Evolutionary conservation across 2,888 invertebrate species (phyloP).

Genomic region (Synanthedon vespiformis): DNA sequence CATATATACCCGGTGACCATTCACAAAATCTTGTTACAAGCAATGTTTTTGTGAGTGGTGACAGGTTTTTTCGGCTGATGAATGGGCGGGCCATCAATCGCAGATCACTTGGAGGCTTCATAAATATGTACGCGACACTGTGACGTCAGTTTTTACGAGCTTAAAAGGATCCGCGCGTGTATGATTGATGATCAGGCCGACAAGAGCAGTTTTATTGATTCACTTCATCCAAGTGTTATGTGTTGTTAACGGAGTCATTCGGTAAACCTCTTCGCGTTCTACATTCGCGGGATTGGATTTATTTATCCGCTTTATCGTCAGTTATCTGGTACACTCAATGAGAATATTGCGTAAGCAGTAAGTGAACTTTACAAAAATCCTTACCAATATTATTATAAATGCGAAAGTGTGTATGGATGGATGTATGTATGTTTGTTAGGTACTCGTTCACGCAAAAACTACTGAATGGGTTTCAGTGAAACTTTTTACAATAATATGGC

Average conservation of each 20-base stretch:
- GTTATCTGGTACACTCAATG: neutral
- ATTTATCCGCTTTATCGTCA: neutral
- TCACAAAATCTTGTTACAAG: conserved; percentile 22
- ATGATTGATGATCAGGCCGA: conserved; percentile 39
- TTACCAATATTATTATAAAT: no score
- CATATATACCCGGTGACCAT: conserved; percentile 13
- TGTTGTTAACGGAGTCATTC: conserved; percentile 10
- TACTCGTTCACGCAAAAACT: no score
- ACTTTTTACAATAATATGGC: no score
- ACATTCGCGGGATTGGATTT: neutral
- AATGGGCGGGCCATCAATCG: conserved; percentile 52
- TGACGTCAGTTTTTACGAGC: conserved; percentile 55
- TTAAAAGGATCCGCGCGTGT: conserved; percentile 27
- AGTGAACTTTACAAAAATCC: no score
- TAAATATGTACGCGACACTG: conserved; percentile 62
- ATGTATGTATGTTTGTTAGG: no score
- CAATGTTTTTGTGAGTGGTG: conserved; percentile 26
- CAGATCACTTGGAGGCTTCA: conserved; percentile 58
- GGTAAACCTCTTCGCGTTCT: neutral
- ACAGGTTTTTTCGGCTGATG: conserved; percentile 38
- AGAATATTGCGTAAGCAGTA: no score
- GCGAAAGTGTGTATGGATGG: no score
- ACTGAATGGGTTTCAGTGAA: no score
- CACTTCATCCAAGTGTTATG: conserved; percentile 36
- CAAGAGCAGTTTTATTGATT: conserved; percentile 45